Conservation (phyloP, 2,888 invertebrate genomes). For the Apamea sordens region DNA sequence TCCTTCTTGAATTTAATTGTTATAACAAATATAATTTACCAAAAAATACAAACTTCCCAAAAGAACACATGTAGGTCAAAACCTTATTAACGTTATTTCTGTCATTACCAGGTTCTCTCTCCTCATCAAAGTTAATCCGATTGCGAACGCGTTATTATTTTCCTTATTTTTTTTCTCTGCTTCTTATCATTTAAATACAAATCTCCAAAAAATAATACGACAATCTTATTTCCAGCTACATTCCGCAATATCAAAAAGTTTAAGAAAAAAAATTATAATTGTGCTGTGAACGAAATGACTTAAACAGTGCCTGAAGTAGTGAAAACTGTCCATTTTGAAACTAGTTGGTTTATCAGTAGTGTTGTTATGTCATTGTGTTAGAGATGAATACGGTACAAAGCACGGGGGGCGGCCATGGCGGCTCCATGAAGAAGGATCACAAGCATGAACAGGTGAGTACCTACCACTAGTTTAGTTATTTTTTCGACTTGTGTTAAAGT, state of each 20-base stretch:
- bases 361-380: slow-evolving; percentile 56
- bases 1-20: background rate
- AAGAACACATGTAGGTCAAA: slow-evolving; percentile 6
- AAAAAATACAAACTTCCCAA: background rate
- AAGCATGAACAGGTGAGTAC: slow-evolving; percentile 89
- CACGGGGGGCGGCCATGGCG: slow-evolving; percentile 90
- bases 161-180: slow-evolving; percentile 13
- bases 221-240: background rate
- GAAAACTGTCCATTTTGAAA: slow-evolving; percentile 81
- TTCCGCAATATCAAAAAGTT: background rate
- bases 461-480: background rate
- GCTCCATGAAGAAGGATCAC: slow-evolving; percentile 90
- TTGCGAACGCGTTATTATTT: slow-evolving; percentile 26
- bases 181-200: background rate
- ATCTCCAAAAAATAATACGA: background rate
- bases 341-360: slow-evolving; percentile 66
- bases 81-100: slow-evolving; percentile 28
- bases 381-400: slow-evolving; percentile 92
- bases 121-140: slow-evolving; percentile 21
- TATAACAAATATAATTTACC: background rate
- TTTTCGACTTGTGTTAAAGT: background rate
- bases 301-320: slow-evolving; percentile 83
- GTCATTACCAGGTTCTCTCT: slow-evolving; percentile 45
- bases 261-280: slow-evolving; percentile 28
- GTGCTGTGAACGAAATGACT: slow-evolving; percentile 77